Base-by-base conservation (phyloP, 37 sponge, comb jelly and placozoan genomes). In the Sycon ciliatum region DNA sequence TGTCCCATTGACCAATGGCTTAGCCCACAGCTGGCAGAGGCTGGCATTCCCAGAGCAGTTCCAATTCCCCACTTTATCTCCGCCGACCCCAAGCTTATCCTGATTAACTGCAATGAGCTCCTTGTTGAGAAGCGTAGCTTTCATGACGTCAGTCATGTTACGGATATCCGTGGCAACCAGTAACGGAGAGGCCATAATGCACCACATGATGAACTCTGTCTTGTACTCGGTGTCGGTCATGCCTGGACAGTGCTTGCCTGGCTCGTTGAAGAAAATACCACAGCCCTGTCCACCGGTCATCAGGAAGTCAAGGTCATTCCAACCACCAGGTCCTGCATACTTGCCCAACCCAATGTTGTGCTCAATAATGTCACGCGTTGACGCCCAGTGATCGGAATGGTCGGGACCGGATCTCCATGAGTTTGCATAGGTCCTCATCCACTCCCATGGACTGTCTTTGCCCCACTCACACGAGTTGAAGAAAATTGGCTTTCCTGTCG, bases 401-500 rank as follows among this genome's bases (percentile, higher is more conserved):
- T 60, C 63, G 11, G 27, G 63, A 7, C 63, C 63, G 9, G 63
- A 22, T 11, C 63, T 11, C 63, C 63, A 60, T 11, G 63, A 22
- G 26, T 60, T 60, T 11, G 63, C 63, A 60, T 22, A 22, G 11
- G 11, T 22, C 26, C 31, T 24, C 63, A 60, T 60, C 11, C 11
- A 60, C 16, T 60, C 26, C 63, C 63, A 60, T 11, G 63, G 63
- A 30, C 16, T 18, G 32, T 60, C 63, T 11, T 22, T 11, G 7
- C 63, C 63, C 63, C 63, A 60, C 32, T 60, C 63, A 28, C 63
- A 60, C 26, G 63, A 9, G 26, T 60, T 60, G 63, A 60, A 60
- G 9, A 60, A 28, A 22, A 60, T 60, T 9, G 63, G 63, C 9
- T 24, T 22, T 30, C 63, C 63, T 60, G 63, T 60, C 31, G 11